Conservation (phyloP, 2,888 invertebrate species). For the Anoncus sp. region DNA sequence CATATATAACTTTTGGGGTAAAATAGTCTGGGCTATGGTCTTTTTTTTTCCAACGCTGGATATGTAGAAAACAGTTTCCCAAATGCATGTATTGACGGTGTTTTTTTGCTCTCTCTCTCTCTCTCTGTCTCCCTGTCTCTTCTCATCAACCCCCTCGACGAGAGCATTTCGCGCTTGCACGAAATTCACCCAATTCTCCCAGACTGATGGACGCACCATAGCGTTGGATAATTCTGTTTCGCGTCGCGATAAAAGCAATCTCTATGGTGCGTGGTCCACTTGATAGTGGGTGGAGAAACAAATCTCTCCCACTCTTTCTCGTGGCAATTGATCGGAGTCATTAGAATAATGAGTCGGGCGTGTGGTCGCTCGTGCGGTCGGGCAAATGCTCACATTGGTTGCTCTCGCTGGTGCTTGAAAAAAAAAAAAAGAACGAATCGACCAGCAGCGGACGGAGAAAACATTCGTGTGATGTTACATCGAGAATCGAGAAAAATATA, state of each 20-base stretch:
- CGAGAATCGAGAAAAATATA: too few relatives aligned
- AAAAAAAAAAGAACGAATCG: not conserved
- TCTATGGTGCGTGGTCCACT: slow-evolving; percentile 15
- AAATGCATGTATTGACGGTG: slow-evolving; percentile 5
- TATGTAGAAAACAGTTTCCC: slow-evolving; percentile 4
- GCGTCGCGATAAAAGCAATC: slow-evolving; percentile 45
- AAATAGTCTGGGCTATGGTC: not conserved
- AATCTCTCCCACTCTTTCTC: slow-evolving; percentile 11
- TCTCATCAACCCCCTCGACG: slow-evolving; percentile 43
- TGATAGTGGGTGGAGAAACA: slow-evolving; percentile 2
- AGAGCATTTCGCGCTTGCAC: slow-evolving; percentile 11
- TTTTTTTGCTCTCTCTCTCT: slow-evolving; percentile 7
- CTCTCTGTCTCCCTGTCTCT: not conserved
- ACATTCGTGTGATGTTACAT: not conserved
- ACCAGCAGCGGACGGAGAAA: not conserved
- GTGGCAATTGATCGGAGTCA: slow-evolving; percentile 66
- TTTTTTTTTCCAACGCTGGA: slow-evolving; percentile 6
- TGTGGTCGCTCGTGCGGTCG: slow-evolving; percentile 5
- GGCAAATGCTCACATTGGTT: slow-evolving; percentile 1
- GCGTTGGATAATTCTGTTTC: slow-evolving; percentile 51
- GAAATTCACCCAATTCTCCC: slow-evolving; percentile 17
- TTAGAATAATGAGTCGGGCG: slow-evolving; percentile 65
- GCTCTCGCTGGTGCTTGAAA: not conserved
- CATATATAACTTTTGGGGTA: not conserved
- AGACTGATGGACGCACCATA: not conserved